phyloP scores from a whole-genome alignment of 2,888 invertebrate species.

The Portevinia maculata region DNA sequence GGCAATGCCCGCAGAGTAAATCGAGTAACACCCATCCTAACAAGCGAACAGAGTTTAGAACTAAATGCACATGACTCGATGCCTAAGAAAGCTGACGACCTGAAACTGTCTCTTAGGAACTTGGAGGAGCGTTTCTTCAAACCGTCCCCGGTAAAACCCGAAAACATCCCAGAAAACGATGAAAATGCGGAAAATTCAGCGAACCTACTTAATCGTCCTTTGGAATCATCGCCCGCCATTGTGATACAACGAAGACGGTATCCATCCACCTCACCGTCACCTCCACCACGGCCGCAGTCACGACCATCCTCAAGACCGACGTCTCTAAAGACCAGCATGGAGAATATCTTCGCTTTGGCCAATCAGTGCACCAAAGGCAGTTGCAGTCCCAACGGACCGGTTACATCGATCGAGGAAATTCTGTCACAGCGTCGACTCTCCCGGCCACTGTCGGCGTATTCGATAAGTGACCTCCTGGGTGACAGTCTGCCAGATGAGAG shows the following conservation, averaged over 20 bases:
- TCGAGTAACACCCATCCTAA: conserved; percentile 78
- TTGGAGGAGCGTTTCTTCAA: conserved; percentile 74
- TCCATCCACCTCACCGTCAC: conserved; percentile 67
- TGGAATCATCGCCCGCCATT: conserved; percentile 57
- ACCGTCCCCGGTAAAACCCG: conserved; percentile 71
- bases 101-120: conserved; percentile 75
- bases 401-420: conserved; percentile 82
- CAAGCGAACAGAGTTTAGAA: conserved; percentile 73
- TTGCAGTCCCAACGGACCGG: conserved; percentile 77
- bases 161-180: conserved; percentile 77
- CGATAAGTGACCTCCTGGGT: conserved; percentile 82
- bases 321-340: conserved; percentile 79
- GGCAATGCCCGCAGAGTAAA: conserved; percentile 79
- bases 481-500: conserved; percentile 75
- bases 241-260: conserved; percentile 72
- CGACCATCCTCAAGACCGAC: conserved; percentile 75
- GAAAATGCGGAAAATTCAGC: conserved; percentile 80
- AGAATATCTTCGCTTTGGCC: conserved; percentile 81
- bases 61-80: conserved; percentile 11
- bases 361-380: conserved; percentile 77
- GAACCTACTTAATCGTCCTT: conserved; percentile 77
- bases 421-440: conserved; percentile 81
- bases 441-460: conserved; percentile 81
- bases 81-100: conserved; percentile 60
- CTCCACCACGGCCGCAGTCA: conserved; percentile 54